Percentiles rank a stretch among this genome's conserved stretches.
Evolutionary conservation across 1,140 invertebrate species (phyloP).

Genomic region (Hestina assimilis): DNA sequence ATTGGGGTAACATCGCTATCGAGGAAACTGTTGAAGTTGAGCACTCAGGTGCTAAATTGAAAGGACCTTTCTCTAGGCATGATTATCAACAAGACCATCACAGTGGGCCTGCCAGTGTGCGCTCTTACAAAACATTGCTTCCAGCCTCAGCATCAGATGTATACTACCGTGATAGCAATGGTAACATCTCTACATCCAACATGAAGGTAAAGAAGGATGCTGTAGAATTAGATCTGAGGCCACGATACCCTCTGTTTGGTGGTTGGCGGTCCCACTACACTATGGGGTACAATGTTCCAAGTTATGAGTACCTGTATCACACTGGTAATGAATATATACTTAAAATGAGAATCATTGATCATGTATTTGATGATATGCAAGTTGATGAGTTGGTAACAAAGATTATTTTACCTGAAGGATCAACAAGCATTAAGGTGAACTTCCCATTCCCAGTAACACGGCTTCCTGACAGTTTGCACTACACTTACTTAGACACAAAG

Average conservation of each 20-base stretch:
- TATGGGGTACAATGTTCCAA: slow-evolving; percentile 98
- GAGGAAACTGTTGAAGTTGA: slow-evolving; percentile 95
- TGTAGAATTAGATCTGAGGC: slow-evolving; percentile 95
- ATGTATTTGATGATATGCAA: slow-evolving; percentile 97
- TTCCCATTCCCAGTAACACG: slow-evolving; percentile 91
- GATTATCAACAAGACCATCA: slow-evolving; percentile 96
- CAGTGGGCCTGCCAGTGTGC: slow-evolving; percentile 91
- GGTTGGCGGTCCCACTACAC: slow-evolving; percentile 99
- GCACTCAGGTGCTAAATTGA: slow-evolving; percentile 95
- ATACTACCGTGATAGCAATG: slow-evolving; percentile 98
- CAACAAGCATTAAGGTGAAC: slow-evolving; percentile 88
- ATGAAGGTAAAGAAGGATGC: slow-evolving; percentile 92
- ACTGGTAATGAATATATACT: slow-evolving; percentile 90
- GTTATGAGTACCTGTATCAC: slow-evolving; percentile 95
- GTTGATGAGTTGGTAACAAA: slow-evolving; percentile 94
- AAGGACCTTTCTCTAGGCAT: slow-evolving; percentile 96
- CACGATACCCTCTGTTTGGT: slow-evolving; percentile 98
- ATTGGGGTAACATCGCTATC: slow-evolving; percentile 99
- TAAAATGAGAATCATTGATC: slow-evolving; percentile 96
- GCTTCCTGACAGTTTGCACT: slow-evolving; percentile 87
- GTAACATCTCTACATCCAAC: slow-evolving; percentile 99
- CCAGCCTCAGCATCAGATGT: slow-evolving; percentile 92
- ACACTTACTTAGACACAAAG: slow-evolving; percentile 96
- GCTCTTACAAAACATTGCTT: slow-evolving; percentile 94
- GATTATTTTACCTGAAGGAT: slow-evolving; percentile 97